phyloP scores from a whole-genome alignment of 2,888 invertebrate species.

The Zeuzera pyrina region DNA sequence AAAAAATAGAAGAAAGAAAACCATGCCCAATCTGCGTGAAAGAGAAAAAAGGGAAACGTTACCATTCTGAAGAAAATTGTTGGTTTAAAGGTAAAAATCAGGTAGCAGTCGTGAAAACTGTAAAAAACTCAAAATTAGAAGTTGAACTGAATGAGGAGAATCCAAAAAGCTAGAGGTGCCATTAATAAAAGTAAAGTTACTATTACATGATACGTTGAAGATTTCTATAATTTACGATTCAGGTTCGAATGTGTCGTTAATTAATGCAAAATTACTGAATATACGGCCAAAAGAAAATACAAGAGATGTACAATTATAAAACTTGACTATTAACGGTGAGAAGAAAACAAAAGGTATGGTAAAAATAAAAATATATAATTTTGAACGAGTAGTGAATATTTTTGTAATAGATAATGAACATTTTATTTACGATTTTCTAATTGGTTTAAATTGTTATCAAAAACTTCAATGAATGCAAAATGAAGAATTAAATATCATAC shows the following conservation, averaged over 20 bases:
- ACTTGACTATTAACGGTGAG: background rate
- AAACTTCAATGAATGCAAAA: background rate
- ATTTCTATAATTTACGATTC: background rate
- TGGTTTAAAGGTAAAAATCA: constrained; percentile 2
- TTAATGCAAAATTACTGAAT: background rate
- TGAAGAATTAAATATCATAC: background rate
- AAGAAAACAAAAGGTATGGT: background rate
- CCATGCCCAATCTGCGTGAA: background rate
- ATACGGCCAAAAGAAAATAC: background rate
- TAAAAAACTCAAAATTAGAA: constrained; percentile 1
- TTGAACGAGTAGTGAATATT: background rate
- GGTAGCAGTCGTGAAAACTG: background rate
- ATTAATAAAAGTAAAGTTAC: background rate
- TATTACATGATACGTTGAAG: background rate
- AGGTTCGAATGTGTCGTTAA: background rate
- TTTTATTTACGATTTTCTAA: background rate
- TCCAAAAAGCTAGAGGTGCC: background rate
- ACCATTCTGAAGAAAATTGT: constrained; percentile 1
- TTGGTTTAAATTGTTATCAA: background rate
- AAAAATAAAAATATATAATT: background rate
- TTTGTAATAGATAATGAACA: background rate
- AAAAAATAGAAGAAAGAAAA: background rate
- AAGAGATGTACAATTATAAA: background rate
- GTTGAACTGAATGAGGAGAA: constrained; percentile 2
- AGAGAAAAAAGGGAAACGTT: constrained; percentile 1